Base-by-base conservation (phyloP, 2,888 invertebrate genomes). In the Lithosia quadra region DNA sequence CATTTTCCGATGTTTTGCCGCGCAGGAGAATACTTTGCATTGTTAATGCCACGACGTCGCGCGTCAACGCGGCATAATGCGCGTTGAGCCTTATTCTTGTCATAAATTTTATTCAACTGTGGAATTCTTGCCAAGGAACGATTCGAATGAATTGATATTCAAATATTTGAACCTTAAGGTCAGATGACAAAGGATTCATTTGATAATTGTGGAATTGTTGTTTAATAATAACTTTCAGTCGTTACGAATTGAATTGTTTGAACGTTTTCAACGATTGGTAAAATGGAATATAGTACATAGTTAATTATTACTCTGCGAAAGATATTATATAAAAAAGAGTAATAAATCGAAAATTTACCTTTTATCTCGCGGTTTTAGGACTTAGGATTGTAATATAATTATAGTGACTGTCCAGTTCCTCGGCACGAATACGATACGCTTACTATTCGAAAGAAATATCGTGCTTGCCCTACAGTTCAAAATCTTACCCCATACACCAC, bases 91-190 rank as follows among this genome's bases (percentile, higher is more conserved):
- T 70, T 71, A 68, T 69, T 65, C 61, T 53, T 68, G 62, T 67
- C 72, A 70, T 73, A 68, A 81, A 80, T 79, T n/a, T n/a, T n/a
- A n/a, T n/a, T 73, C 63, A 73, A 79, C 79, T 71, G 72, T 18
- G 64, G 59, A 73, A 74, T 81, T 71, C 67, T 69, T 63, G 59
- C 15, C 56, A 24, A 24, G 21, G 65, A 78, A 73, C 53, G 24
- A 59, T 68, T 36, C 49, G 66, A 75, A 72, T 67, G 59, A 75
- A 73, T 81, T 68, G 61, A 15, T 55, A 71, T 79, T 72, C 72
- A 81, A 81, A 81, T 79, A 77, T 79, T 80, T 79, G 72, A 75
- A 74, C 68, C 56, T 63, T 67, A 75, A 74, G 75, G 67, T 65
- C 69, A 75, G 61, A 39, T 49, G 49, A 76, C 74, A 78, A 81